Conservation (phyloP, 1,140 invertebrate species). For the Mylabris phalerata region DNA sequence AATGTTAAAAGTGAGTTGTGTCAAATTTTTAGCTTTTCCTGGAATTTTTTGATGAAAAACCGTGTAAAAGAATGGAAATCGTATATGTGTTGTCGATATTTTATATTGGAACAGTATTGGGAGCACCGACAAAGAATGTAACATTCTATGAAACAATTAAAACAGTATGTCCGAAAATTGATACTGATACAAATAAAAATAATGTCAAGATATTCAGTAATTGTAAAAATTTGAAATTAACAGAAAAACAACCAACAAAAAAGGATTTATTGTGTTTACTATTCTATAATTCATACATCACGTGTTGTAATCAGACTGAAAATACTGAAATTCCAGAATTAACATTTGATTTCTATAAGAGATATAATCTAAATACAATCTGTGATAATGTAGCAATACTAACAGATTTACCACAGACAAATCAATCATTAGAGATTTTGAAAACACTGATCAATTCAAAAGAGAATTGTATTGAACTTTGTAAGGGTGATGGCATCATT, state of each 20-base stretch:
- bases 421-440: not conserved
- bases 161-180: not conserved
- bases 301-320: not conserved
- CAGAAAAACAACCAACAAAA: not conserved
- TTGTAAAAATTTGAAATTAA: not conserved
- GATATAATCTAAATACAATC: not conserved
- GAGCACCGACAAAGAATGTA: not conserved
- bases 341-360: not conserved
- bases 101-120: not conserved
- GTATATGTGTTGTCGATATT: too few species aligned
- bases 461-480: not conserved
- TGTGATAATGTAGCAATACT: conserved; percentile 1
- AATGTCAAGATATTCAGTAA: not conserved
- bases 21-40: too few species aligned
- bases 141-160: not conserved
- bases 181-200: not conserved
- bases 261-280: not conserved
- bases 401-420: not conserved
- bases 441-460: not conserved
- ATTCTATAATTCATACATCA: not conserved
- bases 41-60: too few species aligned
- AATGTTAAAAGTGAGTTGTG: too few species aligned
- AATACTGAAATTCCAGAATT: not conserved
- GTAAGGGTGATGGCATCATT: not conserved
- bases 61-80: too few species aligned